Conservation (phyloP, 92 coral and sea anemone species). For the Phenganax subtilis region DNA sequence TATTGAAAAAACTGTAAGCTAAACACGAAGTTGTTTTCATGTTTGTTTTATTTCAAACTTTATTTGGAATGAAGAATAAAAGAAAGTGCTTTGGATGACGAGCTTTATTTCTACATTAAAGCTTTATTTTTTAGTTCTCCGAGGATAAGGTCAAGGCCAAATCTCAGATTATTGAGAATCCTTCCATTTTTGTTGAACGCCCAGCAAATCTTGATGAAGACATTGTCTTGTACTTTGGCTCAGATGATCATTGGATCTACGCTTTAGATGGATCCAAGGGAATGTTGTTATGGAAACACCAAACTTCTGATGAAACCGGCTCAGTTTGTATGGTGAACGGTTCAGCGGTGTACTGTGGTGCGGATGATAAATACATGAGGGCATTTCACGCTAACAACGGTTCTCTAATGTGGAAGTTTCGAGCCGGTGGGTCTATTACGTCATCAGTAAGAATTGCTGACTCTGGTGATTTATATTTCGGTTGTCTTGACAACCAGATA, state of each 20-base stretch:
- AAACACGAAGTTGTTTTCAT: neutral
- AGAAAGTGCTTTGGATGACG: neutral
- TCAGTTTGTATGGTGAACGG: constrained; percentile 79
- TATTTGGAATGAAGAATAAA: neutral
- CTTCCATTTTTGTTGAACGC: constrained; percentile 22
- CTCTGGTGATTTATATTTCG: constrained; percentile 73
- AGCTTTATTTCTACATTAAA: neutral
- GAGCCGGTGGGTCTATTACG: constrained; percentile 71
- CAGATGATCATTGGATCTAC: constrained; percentile 91
- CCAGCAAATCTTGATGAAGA: constrained; percentile 54
- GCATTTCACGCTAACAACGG: constrained; percentile 79
- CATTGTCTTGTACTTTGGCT: constrained; percentile 70
- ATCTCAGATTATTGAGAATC: constrained; percentile 44
- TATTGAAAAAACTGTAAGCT: constrained; percentile 19
- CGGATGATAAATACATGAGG: constrained; percentile 79
- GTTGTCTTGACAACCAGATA: constrained; percentile 75
- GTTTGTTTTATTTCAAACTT: neutral
- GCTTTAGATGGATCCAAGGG: constrained; percentile 83
- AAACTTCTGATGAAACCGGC: constrained; percentile 93
- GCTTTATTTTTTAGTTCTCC: constrained; percentile 5
- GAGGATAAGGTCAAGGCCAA: constrained; percentile 13
- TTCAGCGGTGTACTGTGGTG: constrained; percentile 82
- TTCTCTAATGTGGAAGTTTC: constrained; percentile 79
- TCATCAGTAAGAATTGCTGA: constrained; percentile 77
- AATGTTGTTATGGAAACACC: constrained; percentile 76